A percentile compares a stretch with the other conserved stretches of the same genome.
phyloP scores from a whole-genome alignment of 2,113 vertebrate genomes.

The Halichoeres trimaculatus region DNA sequence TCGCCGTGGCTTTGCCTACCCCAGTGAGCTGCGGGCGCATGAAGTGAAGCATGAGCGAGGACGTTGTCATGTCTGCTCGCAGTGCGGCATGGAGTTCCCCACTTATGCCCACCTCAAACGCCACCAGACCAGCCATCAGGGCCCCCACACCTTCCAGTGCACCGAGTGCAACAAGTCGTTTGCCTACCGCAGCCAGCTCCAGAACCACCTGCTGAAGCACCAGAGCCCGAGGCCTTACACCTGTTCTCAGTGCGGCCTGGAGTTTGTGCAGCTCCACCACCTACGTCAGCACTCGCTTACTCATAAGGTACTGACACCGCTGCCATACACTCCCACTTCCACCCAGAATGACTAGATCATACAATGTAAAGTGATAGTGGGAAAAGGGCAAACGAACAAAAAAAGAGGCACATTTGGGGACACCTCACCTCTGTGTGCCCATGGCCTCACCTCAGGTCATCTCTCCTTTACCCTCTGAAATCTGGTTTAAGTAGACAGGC shows the following conservation, averaged over 20 bases:
- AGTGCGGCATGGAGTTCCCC: conserved; percentile 95
- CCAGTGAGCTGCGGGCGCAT: conserved; percentile 95
- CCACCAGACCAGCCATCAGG: conserved; percentile 94
- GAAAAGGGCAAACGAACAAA: conserved; percentile 5
- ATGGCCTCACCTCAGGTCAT: conserved; percentile 12
- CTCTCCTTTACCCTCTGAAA: conserved; percentile 31
- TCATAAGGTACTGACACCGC: conserved; percentile 90
- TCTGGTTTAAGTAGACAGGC: conserved; percentile 33
- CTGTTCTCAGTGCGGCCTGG: conserved; percentile 97
- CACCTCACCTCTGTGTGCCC: conserved; percentile 5
- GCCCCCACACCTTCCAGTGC: conserved; percentile 95
- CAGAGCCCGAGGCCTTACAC: conserved; percentile 96
- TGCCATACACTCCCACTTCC: conserved; percentile 52
- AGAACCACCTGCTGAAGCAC: conserved; percentile 98
- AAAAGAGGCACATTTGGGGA: not conserved
- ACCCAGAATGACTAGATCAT: not conserved
- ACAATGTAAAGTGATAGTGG: conserved; percentile 2
- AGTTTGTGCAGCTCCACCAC: conserved; percentile 98
- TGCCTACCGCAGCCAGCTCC: conserved; percentile 97
- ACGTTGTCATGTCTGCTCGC: conserved; percentile 95
- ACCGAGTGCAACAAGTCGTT: conserved; percentile 96
- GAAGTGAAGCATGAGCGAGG: conserved; percentile 96
- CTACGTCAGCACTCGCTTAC: conserved; percentile 97
- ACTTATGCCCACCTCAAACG: conserved; percentile 94
- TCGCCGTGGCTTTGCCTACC: conserved; percentile 95